These are phyloP conservation scores for Mythimna lalbum DNA, from an alignment of 2,888 invertebrate species.

Conservation along the genomic window DNA sequence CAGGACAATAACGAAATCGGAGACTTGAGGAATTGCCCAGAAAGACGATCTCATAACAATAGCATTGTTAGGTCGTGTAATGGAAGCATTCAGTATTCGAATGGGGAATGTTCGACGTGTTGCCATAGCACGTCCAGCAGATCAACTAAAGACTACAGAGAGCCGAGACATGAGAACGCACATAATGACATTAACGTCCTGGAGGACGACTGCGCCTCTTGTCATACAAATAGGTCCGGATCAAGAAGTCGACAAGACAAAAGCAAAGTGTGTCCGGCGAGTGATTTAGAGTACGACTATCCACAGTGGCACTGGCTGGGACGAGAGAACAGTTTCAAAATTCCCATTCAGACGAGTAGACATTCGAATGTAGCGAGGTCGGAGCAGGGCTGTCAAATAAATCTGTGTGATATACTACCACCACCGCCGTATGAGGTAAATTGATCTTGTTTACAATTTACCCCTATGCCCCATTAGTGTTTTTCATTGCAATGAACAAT, in stretches of 20 bases:
- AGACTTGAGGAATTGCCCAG: conserved; percentile 85
- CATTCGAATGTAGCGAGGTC: conserved; percentile 87
- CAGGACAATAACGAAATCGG: conserved; percentile 88
- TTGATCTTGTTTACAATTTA: conserved; percentile 81
- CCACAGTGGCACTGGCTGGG: conserved; percentile 89
- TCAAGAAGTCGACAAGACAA: conserved; percentile 88
- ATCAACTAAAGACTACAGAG: conserved; percentile 88
- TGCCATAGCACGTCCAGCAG: conserved; percentile 88
- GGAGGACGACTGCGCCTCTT: conserved; percentile 86
- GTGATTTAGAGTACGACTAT: conserved; percentile 89
- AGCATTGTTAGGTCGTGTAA: conserved; percentile 89
- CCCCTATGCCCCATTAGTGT: conserved; percentile 65
- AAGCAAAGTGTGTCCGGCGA: conserved; percentile 88
- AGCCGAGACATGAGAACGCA: conserved; percentile 82
- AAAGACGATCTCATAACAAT: conserved; percentile 88
- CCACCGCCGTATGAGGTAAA: conserved; percentile 92
- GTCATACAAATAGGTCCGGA: conserved; percentile 88
- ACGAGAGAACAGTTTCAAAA: conserved; percentile 89
- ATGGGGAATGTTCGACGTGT: conserved; percentile 88
- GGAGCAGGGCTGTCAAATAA: conserved; percentile 90
- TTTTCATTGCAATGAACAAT: conserved; percentile 68
- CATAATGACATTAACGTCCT: conserved; percentile 86
- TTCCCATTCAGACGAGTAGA: conserved; percentile 87
- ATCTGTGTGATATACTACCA: conserved; percentile 92
- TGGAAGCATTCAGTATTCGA: conserved; percentile 88